These are phyloP conservation scores for Galemys pyrenaicus DNA, from an alignment of 2,113 vertebrate species.

Conservation along the genomic window DNA sequence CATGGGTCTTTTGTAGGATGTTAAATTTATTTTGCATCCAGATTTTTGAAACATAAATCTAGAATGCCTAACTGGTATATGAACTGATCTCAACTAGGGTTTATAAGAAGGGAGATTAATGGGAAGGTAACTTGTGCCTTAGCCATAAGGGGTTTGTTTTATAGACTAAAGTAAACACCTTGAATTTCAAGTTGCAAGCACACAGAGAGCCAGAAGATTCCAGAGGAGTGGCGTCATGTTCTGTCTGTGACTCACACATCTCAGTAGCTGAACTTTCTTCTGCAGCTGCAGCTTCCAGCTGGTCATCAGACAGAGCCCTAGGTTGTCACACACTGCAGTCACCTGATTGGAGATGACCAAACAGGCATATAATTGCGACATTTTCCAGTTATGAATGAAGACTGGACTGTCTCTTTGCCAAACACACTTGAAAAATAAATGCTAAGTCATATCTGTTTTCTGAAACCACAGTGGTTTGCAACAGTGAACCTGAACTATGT, in stretches of 20 bases:
- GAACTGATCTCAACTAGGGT: conserved; percentile 46
- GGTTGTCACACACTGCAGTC: conserved; percentile 48
- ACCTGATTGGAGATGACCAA: conserved; percentile 54
- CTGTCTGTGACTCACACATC: conserved; percentile 67
- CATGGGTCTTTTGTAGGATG: background rate
- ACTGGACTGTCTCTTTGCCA: conserved; percentile 42
- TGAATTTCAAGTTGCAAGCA: conserved; percentile 79
- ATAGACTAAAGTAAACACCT: conserved; percentile 81
- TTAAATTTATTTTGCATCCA: background rate
- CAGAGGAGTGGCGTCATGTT: conserved; percentile 67
- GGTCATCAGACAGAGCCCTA: conserved; percentile 45
- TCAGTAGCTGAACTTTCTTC: conserved; percentile 53
- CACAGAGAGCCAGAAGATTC: conserved; percentile 72
- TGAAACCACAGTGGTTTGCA: conserved; percentile 24
- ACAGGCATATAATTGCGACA: conserved; percentile 22
- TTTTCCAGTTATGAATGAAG: conserved; percentile 53
- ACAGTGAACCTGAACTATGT: background rate
- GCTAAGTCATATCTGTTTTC: conserved; percentile 47
- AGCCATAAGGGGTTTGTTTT: conserved; percentile 75
- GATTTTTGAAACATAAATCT: conserved; percentile 60
- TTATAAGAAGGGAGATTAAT: conserved; percentile 76
- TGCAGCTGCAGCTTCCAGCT: conserved; percentile 52
- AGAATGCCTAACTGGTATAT: conserved; percentile 34
- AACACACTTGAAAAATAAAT: conserved; percentile 62
- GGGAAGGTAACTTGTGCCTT: conserved; percentile 68